phyloP scores from a whole-genome alignment of 2,113 vertebrate genomes.

The Stomatorhinus ivindoensis region DNA sequence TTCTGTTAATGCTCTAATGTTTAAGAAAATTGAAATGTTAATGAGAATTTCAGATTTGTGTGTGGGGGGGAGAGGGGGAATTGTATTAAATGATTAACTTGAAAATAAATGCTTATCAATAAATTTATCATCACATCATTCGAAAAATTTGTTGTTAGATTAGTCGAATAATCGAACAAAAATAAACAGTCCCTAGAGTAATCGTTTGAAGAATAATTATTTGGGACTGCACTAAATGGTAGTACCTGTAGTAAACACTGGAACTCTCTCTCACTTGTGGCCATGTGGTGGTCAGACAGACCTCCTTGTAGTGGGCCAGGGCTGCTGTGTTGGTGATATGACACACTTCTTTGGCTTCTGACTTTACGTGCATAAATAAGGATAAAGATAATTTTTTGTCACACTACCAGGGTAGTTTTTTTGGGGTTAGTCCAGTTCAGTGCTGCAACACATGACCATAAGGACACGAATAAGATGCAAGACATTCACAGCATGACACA shows the following conservation, averaged over 20 bases:
- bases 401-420: neutral
- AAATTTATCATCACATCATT: no score
- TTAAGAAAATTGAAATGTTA: no score
- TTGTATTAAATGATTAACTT: no score
- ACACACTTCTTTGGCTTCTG: neutral
- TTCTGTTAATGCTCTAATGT: no score
- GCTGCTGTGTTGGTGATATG: neutral
- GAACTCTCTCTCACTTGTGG: neutral
- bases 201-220: no score
- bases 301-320: neutral
- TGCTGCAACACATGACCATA: neutral
- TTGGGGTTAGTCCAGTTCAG: neutral
- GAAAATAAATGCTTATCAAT: no score
- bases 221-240: neutral
- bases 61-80: no score
- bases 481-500: neutral
- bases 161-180: no score
- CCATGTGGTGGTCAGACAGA: neutral
- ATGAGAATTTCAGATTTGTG: no score
- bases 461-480: neutral
- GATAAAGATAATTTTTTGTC: neutral
- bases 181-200: no score
- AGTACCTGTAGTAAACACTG: neutral
- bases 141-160: no score
- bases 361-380: neutral